Evolutionary conservation across 2,888 invertebrate species (phyloP).

Genomic region (Seira musarum): DNA sequence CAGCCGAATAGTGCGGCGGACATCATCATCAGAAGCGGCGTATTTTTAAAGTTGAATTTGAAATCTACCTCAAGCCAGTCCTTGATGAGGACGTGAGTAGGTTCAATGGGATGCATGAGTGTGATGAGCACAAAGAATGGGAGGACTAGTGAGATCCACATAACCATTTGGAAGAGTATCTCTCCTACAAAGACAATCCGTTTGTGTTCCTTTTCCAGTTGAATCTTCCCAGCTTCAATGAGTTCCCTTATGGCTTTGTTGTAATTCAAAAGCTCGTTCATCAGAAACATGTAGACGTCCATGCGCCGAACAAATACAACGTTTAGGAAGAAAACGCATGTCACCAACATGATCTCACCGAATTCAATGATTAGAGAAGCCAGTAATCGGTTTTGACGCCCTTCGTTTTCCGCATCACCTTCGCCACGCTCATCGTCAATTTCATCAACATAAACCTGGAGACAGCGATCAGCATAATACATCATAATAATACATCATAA

Average conservation of each 20-base stretch:
- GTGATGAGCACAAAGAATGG: neutral
- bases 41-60: neutral
- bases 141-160: neutral
- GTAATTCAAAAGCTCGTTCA: neutral
- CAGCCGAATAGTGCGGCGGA: neutral
- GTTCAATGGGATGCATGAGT: neutral
- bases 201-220: neutral
- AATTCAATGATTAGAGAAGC: too few species aligned
- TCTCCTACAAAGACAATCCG: neutral
- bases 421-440: too few species aligned
- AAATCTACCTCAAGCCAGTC: conserved; percentile 18
- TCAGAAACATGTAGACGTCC: neutral
- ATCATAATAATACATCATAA: too few species aligned
- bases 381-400: too few species aligned
- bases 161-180: neutral
- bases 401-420: too few species aligned
- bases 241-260: neutral
- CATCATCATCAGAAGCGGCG: neutral
- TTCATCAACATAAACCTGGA: too few species aligned
- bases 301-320: too few species aligned
- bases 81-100: neutral
- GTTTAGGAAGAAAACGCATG: too few species aligned
- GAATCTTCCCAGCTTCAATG: neutral
- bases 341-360: too few species aligned
- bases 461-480: too few species aligned